Conservation (phyloP, 2,888 invertebrate genomes). For the Mimumesa dahlbomi region DNA sequence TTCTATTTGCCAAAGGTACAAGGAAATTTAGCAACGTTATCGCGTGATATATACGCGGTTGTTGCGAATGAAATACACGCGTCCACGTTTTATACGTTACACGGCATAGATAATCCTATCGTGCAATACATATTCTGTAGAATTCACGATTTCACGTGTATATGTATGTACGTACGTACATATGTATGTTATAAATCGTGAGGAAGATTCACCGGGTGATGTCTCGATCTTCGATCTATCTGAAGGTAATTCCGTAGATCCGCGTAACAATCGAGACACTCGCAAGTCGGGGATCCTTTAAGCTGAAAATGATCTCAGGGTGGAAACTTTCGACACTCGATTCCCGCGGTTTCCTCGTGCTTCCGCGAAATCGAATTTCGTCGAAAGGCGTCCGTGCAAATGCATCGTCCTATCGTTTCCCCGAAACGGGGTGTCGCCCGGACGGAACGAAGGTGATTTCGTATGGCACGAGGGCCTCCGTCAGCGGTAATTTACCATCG, state of each 20-base stretch:
- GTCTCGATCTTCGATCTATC: too few species aligned
- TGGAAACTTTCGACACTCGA: conserved; percentile 11
- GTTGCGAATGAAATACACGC: too few species aligned
- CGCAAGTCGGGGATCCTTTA: too few species aligned
- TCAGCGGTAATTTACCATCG: conserved; percentile 47
- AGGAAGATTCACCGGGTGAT: too few species aligned
- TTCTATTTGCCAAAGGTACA: background rate
- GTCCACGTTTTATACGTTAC: too few species aligned
- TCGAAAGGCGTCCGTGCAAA: conserved; percentile 26
- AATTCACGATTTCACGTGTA: too few species aligned
- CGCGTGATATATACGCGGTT: background rate
- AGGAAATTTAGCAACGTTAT: conserved; percentile 21
- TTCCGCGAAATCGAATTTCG: conserved; percentile 34
- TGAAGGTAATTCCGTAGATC: too few species aligned
- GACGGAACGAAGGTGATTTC: conserved; percentile 28
- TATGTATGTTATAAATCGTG: too few species aligned
- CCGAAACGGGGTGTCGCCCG: conserved; percentile 24
- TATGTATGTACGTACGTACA: too few species aligned
- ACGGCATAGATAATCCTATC: too few species aligned
- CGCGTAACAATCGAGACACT: too few species aligned
- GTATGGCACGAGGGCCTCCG: conserved; percentile 12
- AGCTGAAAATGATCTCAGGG: background rate
- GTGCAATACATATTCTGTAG: too few species aligned
- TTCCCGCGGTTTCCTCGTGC: background rate
- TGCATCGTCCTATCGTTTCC: conserved; percentile 44